Conservation (phyloP, 1,140 invertebrate species). For the Globodera ellingtonae region DNA sequence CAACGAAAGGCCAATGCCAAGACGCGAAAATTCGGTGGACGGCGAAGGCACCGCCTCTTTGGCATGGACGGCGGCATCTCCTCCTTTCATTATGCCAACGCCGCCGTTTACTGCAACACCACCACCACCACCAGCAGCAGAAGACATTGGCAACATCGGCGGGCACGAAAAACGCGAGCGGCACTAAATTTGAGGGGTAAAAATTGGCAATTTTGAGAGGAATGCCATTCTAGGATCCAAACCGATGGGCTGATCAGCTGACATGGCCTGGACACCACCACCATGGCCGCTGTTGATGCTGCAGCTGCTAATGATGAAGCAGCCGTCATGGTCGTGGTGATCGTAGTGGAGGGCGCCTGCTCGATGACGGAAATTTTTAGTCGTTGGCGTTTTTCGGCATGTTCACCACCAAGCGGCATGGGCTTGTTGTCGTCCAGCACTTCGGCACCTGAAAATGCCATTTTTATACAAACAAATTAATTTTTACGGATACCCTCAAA, state of each 20-base stretch:
- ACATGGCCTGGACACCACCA: not conserved
- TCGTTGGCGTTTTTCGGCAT: not conserved
- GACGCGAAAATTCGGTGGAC: slow-evolving; percentile 57
- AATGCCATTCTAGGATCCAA: not conserved
- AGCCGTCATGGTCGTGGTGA: not conserved
- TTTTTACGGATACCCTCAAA: too few relatives aligned
- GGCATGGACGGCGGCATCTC: not conserved
- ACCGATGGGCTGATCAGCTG: not conserved
- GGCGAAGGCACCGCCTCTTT: slow-evolving; percentile 55
- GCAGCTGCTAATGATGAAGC: not conserved
- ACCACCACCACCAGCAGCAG: not conserved
- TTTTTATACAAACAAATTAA: too few relatives aligned
- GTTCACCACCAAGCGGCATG: slow-evolving; percentile 1
- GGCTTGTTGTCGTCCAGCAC: not conserved
- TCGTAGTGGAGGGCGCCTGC: not conserved
- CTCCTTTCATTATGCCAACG: not conserved
- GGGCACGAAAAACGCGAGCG: slow-evolving; percentile 4
- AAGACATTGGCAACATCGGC: not conserved
- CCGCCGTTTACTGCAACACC: not conserved
- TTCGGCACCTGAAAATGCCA: too few relatives aligned
- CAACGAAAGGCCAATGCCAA: slow-evolving; percentile 57
- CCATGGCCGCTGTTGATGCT: not conserved
- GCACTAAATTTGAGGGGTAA: not conserved
- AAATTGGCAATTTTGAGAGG: not conserved
- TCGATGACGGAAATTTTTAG: not conserved